phyloP scores from a whole-genome alignment of 2,113 vertebrate genomes.

The Peucedramus taeniatus region DNA sequence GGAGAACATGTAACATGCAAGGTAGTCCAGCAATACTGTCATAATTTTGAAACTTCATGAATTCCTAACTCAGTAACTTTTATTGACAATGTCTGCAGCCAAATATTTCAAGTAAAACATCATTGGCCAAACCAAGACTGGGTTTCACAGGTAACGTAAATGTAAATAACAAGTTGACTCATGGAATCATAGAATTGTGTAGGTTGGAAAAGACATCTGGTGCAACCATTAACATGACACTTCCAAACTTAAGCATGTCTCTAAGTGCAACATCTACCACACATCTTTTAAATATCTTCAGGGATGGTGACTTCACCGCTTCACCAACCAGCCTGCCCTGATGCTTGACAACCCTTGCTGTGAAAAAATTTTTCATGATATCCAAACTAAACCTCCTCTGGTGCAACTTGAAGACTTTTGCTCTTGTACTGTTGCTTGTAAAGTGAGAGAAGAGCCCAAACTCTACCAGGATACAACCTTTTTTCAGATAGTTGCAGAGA shows the following conservation, averaged over 20 bases:
- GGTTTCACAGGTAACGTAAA: neutral
- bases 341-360: neutral
- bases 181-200: neutral
- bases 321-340: neutral
- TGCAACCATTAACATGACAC: neutral
- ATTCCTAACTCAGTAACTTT: neutral
- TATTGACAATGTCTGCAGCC: neutral
- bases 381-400: neutral
- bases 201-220: neutral
- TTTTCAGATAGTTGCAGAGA: neutral
- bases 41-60: neutral
- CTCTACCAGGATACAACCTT: rapidly evolving
- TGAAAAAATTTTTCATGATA: neutral
- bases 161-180: neutral
- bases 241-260: neutral
- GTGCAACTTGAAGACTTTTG: neutral
- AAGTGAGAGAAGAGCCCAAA: neutral
- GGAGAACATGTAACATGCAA: neutral
- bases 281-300: neutral
- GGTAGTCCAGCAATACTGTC: neutral
- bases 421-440: neutral
- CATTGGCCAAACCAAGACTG: neutral
- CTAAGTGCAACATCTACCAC: neutral
- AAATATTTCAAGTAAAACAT: neutral
- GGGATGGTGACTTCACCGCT: neutral